These are phyloP conservation scores for Lasioglossum villosulum DNA, from an alignment of 2,888 invertebrate species.

Conservation along the genomic window DNA sequence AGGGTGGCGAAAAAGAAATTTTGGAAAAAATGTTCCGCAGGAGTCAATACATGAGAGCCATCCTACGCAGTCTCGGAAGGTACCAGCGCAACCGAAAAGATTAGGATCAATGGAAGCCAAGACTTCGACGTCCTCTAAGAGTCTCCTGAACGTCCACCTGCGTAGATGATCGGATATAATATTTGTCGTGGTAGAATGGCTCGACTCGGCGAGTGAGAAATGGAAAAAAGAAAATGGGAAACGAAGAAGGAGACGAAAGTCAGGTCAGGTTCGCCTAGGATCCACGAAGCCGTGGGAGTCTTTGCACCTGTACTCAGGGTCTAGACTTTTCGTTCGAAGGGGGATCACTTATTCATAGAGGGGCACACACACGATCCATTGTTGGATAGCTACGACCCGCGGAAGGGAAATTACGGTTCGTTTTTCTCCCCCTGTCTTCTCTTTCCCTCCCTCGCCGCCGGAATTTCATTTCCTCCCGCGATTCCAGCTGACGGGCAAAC, in stretches of 20 bases:
- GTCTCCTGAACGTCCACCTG: not conserved
- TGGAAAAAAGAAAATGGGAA: too few relatives aligned
- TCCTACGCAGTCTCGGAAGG: too few relatives aligned
- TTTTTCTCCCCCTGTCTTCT: conserved; percentile 10
- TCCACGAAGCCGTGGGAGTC: conserved; percentile 65
- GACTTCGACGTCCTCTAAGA: not conserved
- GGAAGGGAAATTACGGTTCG: conserved; percentile 47
- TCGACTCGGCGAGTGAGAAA: too few relatives aligned
- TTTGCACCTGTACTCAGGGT: conserved; percentile 66
- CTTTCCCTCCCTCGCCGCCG: not conserved
- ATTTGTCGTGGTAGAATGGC: too few relatives aligned
- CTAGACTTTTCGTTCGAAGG: conserved; percentile 73
- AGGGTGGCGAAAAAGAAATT: too few relatives aligned
- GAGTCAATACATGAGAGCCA: too few relatives aligned
- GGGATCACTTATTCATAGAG: conserved; percentile 75
- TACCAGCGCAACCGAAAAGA: not conserved
- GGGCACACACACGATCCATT: conserved; percentile 62
- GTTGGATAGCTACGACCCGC: conserved; percentile 47
- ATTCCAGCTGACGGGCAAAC: not conserved
- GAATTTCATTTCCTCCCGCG: conserved; percentile 26
- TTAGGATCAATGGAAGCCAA: not conserved
- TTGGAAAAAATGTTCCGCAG: too few relatives aligned
- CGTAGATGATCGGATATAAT: not conserved
- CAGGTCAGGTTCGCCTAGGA: conserved; percentile 35
- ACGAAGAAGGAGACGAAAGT: not conserved